Evolutionary conservation across 2,797 vertebrate genomes (phyloP).

Genomic region (Xyrichtys novacula): DNA sequence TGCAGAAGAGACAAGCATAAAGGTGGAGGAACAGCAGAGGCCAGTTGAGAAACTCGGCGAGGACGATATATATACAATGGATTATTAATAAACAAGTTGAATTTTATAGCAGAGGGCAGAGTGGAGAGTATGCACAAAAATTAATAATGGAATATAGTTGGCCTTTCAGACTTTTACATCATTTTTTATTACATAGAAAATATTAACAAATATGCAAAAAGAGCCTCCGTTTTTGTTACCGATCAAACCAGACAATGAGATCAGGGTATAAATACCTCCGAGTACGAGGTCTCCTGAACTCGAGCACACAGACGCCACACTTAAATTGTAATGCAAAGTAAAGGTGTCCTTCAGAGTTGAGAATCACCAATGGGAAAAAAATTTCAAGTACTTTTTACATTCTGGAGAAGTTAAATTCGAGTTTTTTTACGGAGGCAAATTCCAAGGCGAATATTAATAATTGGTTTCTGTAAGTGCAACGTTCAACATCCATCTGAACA

Average conservation of each 20-base stretch:
- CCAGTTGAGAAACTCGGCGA: slow-evolving; percentile 9
- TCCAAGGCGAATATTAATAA: neutral
- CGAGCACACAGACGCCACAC: neutral
- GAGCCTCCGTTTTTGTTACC: neutral
- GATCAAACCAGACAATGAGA: slow-evolving; percentile 14
- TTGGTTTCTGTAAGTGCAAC: neutral
- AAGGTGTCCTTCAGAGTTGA: neutral
- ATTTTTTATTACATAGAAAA: neutral
- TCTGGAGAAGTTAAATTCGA: neutral
- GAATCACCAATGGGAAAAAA: neutral
- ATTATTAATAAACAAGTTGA: slow-evolving; percentile 38
- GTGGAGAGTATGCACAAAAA: neutral
- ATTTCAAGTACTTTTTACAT: neutral
- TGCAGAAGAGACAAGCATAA: slow-evolving; percentile 9
- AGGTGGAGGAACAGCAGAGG: neutral
- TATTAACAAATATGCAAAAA: slow-evolving; percentile 10
- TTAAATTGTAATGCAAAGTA: neutral
- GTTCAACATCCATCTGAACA: neutral
- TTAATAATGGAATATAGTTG: slow-evolving; percentile 16
- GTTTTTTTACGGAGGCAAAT: neutral
- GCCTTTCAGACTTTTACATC: neutral
- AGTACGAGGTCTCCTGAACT: neutral
- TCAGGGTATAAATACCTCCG: neutral
- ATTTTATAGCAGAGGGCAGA: slow-evolving; percentile 3
- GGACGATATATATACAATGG: slow-evolving; percentile 7